Percentiles rank a stretch among this genome's conserved stretches.
phyloP scores from a whole-genome alignment of 2,797 vertebrate genomes.

The Orestias chungarensis region DNA sequence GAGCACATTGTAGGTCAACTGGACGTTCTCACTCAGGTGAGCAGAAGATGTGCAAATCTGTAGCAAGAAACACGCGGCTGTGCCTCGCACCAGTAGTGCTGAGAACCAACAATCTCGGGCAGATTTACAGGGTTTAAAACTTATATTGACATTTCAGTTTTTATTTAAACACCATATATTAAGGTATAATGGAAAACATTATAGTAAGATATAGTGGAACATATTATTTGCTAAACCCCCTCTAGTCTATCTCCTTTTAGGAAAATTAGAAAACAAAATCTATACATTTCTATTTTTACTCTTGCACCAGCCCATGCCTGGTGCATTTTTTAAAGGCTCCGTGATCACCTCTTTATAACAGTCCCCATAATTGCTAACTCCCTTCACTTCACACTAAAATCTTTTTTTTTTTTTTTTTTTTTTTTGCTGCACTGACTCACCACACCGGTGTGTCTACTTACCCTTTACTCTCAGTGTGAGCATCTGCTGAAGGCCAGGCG shows the following conservation, averaged over 20 bases:
- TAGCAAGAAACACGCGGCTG: constrained; percentile 37
- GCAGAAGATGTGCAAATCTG: constrained; percentile 40
- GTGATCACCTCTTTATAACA: constrained; percentile 7
- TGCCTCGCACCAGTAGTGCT: constrained; percentile 43
- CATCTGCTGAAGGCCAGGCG: constrained; percentile 47
- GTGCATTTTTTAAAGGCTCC: background rate
- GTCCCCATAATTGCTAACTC: constrained; percentile 5
- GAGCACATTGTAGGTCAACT: constrained; percentile 92
- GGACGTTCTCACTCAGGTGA: constrained; percentile 95
- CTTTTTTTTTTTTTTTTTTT: background rate
- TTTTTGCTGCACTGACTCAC: background rate
- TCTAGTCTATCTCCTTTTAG: background rate
- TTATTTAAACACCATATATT: background rate
- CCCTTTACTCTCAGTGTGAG: constrained; percentile 18
- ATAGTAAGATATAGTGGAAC: background rate
- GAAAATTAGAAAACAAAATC: background rate
- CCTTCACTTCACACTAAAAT: constrained; percentile 1
- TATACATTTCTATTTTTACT: constrained; percentile 1
- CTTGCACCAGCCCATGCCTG: background rate
- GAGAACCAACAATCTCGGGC: constrained; percentile 45
- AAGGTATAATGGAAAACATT: background rate
- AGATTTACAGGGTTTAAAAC: constrained; percentile 7
- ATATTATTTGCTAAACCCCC: background rate
- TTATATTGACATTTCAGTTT: constrained; percentile 5
- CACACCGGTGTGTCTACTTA: constrained; percentile 11